A percentile compares a stretch with the other conserved stretches of the same genome.
phyloP scores from a whole-genome alignment of 2,797 vertebrate species.

The Miichthys miiuy region DNA sequence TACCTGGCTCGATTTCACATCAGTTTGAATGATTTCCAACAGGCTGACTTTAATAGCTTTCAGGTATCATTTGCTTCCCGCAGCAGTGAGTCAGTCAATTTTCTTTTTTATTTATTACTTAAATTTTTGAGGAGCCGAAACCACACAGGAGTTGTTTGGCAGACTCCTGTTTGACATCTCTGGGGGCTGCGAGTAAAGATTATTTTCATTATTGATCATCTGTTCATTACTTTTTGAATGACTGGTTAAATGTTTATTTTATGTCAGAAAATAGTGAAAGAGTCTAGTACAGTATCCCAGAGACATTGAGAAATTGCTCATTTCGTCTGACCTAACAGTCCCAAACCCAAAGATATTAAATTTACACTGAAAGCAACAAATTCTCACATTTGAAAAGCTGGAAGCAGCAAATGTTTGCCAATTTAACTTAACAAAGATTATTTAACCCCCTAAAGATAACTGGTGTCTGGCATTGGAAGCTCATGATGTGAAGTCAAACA shows the following conservation, averaged over 20 bases:
- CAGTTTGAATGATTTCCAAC: slow-evolving; percentile 55
- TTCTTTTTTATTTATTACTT: slow-evolving; percentile 28
- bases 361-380: not conserved
- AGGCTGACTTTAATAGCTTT: slow-evolving; percentile 46
- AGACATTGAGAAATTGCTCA: not conserved
- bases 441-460: not conserved
- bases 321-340: not conserved
- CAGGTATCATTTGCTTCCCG: slow-evolving; percentile 34
- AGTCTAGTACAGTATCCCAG: not conserved
- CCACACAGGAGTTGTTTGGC: slow-evolving; percentile 24
- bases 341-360: not conserved
- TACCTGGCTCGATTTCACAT: slow-evolving; percentile 35
- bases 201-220: not conserved
- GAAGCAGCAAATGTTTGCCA: not conserved
- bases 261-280: not conserved
- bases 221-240: not conserved
- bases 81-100: slow-evolving; percentile 17
- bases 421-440: slow-evolving; percentile 1
- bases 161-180: not conserved
- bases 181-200: not conserved
- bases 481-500: not conserved
- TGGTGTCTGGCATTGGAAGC: slow-evolving; percentile 1
- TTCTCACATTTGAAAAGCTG: not conserved
- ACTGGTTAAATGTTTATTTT: not conserved
- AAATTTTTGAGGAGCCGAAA: slow-evolving; percentile 3